phyloP scores from a whole-genome alignment of 2,888 invertebrate species.

The Metopia argyrocephala region DNA sequence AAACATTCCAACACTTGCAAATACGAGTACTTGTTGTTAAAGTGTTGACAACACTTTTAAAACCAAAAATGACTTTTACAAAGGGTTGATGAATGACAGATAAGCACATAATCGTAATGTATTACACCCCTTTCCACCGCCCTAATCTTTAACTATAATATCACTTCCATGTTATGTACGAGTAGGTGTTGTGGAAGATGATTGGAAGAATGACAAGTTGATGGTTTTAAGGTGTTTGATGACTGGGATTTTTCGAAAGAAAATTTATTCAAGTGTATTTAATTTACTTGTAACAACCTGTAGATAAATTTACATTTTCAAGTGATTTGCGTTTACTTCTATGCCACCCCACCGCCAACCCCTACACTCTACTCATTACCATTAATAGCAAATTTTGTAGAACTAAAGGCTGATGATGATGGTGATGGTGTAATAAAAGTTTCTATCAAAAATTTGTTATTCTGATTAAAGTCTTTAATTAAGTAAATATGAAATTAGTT shows the following conservation, averaged over 20 bases:
- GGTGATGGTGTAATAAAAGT: background rate
- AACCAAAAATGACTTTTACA: background rate
- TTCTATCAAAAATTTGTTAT: slow-evolving; percentile 1
- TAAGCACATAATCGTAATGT: too few relatives aligned
- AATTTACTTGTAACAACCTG: slow-evolving; percentile 48
- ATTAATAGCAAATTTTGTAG: too few relatives aligned
- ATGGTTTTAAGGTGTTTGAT: slow-evolving; percentile 4
- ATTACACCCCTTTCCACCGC: too few relatives aligned
- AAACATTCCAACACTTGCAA: background rate
- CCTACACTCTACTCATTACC: too few relatives aligned
- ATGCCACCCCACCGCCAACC: background rate
- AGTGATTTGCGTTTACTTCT: slow-evolving; percentile 49
- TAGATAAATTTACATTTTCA: slow-evolving; percentile 53
- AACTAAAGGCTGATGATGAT: background rate
- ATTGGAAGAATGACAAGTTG: background rate
- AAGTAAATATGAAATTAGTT: background rate
- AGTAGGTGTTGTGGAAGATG: too few relatives aligned
- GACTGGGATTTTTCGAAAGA: too few relatives aligned
- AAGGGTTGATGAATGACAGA: background rate
- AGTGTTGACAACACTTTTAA: background rate
- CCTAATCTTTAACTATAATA: too few relatives aligned
- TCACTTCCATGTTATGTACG: too few relatives aligned
- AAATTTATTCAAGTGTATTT: slow-evolving; percentile 50
- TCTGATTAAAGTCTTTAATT: slow-evolving; percentile 37
- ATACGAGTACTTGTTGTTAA: background rate